Evolutionary conservation across 2,888 invertebrate species (phyloP), one percentile per base, ranked within the genome.

Genomic region (Gastrophysa polygoni): DNA sequence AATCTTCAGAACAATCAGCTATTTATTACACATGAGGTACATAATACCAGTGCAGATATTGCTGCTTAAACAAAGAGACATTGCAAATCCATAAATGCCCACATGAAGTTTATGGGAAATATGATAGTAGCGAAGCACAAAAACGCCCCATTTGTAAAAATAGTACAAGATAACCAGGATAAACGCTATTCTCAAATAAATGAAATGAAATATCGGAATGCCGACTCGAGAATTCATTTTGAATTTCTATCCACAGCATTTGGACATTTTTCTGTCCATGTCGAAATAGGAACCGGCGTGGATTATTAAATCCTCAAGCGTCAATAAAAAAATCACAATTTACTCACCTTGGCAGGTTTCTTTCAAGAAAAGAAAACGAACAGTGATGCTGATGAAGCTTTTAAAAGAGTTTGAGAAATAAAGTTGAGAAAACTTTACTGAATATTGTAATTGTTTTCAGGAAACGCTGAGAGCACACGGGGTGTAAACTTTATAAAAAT

Each of bases 401-500:
- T 18, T 14, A 46, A 54, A 55, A 60, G 46, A 54, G 38, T 59
- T 44, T 38, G 28, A 52, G 34, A 60, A 64, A 64, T 47, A 38
- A 59, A 56, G 63, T 49, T 48, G 17, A 29, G 46, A 55, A 52
- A 47, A 46, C 61, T 61, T 61, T 62, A 56, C 47, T 58, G 61
- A 56, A 67, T 69, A 69, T 64, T 67, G 70, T 63, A 68, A 68
- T 65, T 70, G 71, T 72, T 71, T 74, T 76, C 68, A 72, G 74
- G 74, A 73, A 64, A 75, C 74, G 74, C 75, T 74, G 73, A 73
- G 38, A 67, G 61, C 71, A 68, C 70, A 76, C 78, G 76, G 78
- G 78, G 78, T 78, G 78, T 78, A 79, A 78, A 79, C 79, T 79
- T 78, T 74, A 76, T 72, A 73, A 73, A 56, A 75, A 74, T 76